Evolutionary conservation across 2,797 vertebrate species (phyloP), one percentile per base, ranked within the genome.

Genomic region (Rhinophrynus dorsalis): DNA sequence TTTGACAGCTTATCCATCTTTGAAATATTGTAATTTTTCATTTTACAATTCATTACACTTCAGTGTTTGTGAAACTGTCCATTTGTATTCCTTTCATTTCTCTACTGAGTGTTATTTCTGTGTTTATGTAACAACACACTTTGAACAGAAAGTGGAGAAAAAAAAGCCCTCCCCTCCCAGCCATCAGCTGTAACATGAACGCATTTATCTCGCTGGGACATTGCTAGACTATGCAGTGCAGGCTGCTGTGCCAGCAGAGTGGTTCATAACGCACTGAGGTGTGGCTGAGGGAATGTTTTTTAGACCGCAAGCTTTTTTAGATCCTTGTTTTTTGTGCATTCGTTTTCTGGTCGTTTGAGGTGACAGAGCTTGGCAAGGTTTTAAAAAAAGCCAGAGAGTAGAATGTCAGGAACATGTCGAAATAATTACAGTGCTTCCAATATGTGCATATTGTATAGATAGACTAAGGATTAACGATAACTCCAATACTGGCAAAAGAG

Each of bases 321-420:
- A 51, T 51, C 55, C 20, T 30, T 63, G 33, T 64, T 64, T 70
- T 65, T 65, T 63, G 13, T 48, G 60, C 52, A 27, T 58, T 57
- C 32, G 37, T 72, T 57, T 65, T 65, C 52, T 58, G 52, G 61
- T 64, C 61, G 52, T 72, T 50, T 65, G 33, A 64, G 60, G 68
- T 72, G 68, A 58, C 68, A 71, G 48, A 48, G 54, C 68, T 56
- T 40, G 42, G 68, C 60, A 55, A 52, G 61, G 13, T 24, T 71
- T 56, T 35, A 21, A 32, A 10, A 10, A 33, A 62, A 8, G 17
- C 12, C 35, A 7, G 15, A 45, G 27, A 15, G 18, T 3, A 54
- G 42, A 40, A 29, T 44, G 32, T 24, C 21, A 63, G 12, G 29
- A 62, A 48, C 40, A 64, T 42, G 33, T 2, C 33, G 42, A 47